Evolutionary conservation across 2,113 vertebrate genomes (phyloP).

Genomic region (Aldabrachelys gigantea): DNA sequence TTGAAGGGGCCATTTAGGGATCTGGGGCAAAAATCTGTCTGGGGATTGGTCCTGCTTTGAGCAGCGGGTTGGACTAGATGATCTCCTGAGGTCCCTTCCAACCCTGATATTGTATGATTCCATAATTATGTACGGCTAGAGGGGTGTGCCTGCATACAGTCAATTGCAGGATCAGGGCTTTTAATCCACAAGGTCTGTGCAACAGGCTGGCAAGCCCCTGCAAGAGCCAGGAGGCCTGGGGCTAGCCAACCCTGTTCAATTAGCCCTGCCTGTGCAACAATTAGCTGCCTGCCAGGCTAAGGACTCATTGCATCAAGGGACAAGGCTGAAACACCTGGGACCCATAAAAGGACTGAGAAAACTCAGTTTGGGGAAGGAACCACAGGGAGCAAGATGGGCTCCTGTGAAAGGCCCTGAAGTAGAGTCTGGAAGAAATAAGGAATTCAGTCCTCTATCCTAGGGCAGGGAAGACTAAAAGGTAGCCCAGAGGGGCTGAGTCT

Average conservation of each 20-base stretch:
- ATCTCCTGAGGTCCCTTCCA: no score
- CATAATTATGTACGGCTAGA: background rate
- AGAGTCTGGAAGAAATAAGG: background rate
- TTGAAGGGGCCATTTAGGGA: no score
- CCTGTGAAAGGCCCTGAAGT: background rate
- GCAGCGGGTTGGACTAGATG: no score
- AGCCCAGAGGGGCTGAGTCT: background rate
- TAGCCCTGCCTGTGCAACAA: background rate
- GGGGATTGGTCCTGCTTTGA: no score
- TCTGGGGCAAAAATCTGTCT: no score
- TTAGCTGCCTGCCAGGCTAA: background rate
- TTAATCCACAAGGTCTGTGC: background rate
- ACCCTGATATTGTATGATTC: no score
- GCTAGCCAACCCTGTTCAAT: background rate
- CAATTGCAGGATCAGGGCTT: background rate
- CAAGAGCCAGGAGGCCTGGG: background rate
- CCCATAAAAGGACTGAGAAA: background rate
- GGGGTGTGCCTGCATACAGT: rapidly evolving
- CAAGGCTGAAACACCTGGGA: background rate
- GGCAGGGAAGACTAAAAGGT: background rate
- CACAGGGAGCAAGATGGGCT: background rate
- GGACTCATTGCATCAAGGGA: background rate
- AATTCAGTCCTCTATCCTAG: background rate
- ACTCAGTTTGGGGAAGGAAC: background rate
- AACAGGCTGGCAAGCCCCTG: background rate